Evolutionary conservation across 2,113 vertebrate species (phyloP).

Genomic region (Gobius niger): DNA sequence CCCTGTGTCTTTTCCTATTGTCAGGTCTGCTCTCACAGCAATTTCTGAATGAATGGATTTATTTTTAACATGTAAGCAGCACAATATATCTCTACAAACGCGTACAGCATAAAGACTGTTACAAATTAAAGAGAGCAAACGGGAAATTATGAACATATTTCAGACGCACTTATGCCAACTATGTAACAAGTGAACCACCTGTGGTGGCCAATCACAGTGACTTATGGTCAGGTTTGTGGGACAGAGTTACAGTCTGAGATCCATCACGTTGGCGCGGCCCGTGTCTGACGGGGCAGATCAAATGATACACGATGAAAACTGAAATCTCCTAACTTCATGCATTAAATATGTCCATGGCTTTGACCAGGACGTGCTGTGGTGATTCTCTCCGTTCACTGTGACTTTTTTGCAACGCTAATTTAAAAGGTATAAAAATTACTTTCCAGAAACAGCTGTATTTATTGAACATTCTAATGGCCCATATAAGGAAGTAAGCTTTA

Average conservation of each 20-base stretch:
- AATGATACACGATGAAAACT: background rate
- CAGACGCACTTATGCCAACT: background rate
- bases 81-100: too few species aligned
- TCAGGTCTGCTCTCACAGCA: background rate
- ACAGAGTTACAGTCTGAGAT: background rate
- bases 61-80: too few species aligned
- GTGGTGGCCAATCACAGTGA: background rate
- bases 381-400: background rate
- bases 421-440: too few species aligned
- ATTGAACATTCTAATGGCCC: too few species aligned
- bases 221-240: background rate
- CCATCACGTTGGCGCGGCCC: background rate
- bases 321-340: background rate
- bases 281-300: background rate
- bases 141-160: background rate
- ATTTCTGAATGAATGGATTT: too few species aligned
- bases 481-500: too few species aligned
- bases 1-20: background rate
- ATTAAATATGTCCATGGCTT: background rate
- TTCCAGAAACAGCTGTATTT: too few species aligned
- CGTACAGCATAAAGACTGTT: too few species aligned
- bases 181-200: background rate
- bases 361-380: conserved; percentile 12
- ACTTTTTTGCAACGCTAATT: too few species aligned
- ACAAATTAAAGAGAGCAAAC: too few species aligned